Base-by-base conservation (phyloP, 2,797 vertebrate species). In the Cirrhinus molitorella region DNA sequence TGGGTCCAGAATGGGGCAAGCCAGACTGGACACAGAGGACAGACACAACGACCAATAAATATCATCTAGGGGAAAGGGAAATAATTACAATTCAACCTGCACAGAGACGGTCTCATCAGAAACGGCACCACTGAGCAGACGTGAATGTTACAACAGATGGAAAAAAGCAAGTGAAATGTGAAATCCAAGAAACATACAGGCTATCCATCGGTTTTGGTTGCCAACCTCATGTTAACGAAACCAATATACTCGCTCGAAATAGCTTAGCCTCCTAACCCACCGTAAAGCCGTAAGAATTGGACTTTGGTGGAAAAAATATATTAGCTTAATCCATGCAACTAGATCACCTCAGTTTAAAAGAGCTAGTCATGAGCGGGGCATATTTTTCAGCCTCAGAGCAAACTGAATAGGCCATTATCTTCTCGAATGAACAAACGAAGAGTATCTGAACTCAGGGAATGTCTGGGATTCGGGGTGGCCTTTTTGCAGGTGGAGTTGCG, bases 391-490 rank as follows among this genome's bases (percentile, higher is more conserved):
- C 85, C 86, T 81, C 87, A 75, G 79, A 86, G 88, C 80, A 88
- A 82, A 86, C 73, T 88, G 82, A 90, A 85, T 84, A 81, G 85
- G 78, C 89, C 83, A 89, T 91, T 91, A 90, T 92, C 89, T 88
- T 84, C 77, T 90, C 84, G 78, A 86, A 88, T 86, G 84, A 68
- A 17, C 65, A 49, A 67, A 31, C 12, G 47, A 66, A n/a, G 53
- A 75, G 28, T 45, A 72, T 76, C 57, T 5, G 5, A 83, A 81
- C 68, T 72, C 53, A 49, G 79, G 55, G 49, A 75, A 75, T 9
- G 81, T 77, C 49, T 67, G 57, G 25, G 65, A 78, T 49, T 83
- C 25, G 16, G 23, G 61, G 43, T 67, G 61, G 63, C 61, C 51
- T 77, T 76, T 66, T 23, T 19, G 65, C 81, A 83, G 81, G 74